A percentile compares a stretch with the other conserved stretches of the same genome.
Evolutionary conservation across 2,797 vertebrate species (phyloP).

Genomic region (Sylvilagus floridanus): DNA sequence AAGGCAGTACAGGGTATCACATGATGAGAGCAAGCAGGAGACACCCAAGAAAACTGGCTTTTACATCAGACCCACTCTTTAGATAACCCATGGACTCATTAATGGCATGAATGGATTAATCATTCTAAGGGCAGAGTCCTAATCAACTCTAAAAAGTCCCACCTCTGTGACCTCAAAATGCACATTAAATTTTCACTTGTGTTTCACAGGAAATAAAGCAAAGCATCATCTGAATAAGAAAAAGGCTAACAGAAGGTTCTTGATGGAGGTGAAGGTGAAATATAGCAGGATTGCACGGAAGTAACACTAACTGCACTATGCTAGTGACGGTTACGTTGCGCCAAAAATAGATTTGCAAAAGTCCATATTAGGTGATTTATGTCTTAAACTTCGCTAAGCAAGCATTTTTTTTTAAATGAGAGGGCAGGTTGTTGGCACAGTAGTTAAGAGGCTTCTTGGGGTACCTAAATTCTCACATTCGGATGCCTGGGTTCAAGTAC

Average conservation of each 20-base stretch:
- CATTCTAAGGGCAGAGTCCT: not conserved
- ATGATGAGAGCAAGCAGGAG: not conserved
- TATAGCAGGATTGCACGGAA: not conserved
- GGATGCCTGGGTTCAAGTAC: no score
- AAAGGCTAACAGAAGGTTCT: not conserved
- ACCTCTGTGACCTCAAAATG: not conserved
- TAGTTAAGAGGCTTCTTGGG: no score
- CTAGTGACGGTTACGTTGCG: not conserved
- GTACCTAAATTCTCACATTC: no score
- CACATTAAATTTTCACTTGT: not conserved
- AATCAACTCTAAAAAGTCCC: not conserved
- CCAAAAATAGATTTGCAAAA: not conserved
- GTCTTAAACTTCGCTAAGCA: not conserved
- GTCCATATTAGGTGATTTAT: not conserved
- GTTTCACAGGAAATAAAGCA: not conserved
- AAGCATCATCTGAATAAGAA: not conserved
- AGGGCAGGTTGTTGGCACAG: no score
- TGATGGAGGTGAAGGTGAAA: not conserved
- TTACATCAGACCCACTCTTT: not conserved
- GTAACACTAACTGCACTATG: not conserved
- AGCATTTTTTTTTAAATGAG: not conserved
- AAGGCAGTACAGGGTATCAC: not conserved
- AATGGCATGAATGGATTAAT: not conserved
- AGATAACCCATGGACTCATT: not conserved
- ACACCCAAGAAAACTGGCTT: not conserved